Evolutionary conservation across 2,888 invertebrate genomes (phyloP).

Genomic region (Leucophenga maculata): DNA sequence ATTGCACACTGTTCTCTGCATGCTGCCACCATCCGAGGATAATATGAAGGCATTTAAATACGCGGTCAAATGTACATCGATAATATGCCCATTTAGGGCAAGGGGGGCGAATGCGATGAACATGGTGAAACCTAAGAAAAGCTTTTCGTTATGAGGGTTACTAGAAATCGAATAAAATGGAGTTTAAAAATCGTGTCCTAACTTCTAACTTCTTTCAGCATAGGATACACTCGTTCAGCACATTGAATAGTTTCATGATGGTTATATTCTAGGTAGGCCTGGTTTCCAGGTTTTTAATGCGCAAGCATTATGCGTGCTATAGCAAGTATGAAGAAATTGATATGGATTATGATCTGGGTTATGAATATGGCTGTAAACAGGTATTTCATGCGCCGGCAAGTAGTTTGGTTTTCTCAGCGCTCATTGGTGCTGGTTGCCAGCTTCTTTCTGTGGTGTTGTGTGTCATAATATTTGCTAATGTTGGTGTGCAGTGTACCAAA

Average conservation of each 20-base stretch:
- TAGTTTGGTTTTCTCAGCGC: constrained; percentile 91
- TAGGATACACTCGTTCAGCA: constrained; percentile 99
- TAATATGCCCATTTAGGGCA: constrained; percentile 98
- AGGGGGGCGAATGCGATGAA: constrained; percentile 94
- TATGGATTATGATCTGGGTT: constrained; percentile 97
- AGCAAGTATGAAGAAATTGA: constrained; percentile 99
- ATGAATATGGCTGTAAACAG: constrained; percentile 99
- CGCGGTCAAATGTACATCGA: constrained; percentile 99
- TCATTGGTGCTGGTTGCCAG: constrained; percentile 97
- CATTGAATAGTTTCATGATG: constrained; percentile 99
- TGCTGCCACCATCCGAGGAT: constrained; percentile 86
- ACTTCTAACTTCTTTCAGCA: constrained; percentile 99
- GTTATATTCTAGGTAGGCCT: constrained; percentile 98
- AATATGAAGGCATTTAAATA: constrained; percentile 94
- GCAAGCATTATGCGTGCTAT: constrained; percentile 99
- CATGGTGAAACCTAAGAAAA: constrained; percentile 84
- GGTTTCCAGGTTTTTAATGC: constrained; percentile 98
- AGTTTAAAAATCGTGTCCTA: constrained; percentile 94
- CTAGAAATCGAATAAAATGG: constrained; percentile 90
- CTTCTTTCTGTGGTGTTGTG: constrained; percentile 91
- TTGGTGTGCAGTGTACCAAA: constrained; percentile 96
- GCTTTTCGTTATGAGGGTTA: constrained; percentile 98
- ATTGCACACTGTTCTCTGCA: constrained; percentile 81
- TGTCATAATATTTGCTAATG: constrained; percentile 96
- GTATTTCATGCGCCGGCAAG: constrained; percentile 96